These are phyloP conservation scores for Zaprionus bogoriensis DNA, from an alignment of 2,888 invertebrate species.

Conservation along the genomic window DNA sequence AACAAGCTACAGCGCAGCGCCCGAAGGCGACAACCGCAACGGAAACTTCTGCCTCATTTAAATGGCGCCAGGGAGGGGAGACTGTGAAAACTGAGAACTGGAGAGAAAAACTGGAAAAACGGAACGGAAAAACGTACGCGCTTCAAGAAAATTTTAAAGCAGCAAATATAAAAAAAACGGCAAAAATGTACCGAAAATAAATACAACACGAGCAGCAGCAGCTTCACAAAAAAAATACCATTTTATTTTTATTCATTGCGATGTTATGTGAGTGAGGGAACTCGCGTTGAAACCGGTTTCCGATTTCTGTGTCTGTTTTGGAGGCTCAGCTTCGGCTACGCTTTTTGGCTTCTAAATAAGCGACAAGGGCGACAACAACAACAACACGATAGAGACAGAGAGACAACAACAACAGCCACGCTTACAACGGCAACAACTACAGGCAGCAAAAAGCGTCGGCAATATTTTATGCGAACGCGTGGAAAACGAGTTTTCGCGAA, in stretches of 20 bases:
- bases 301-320: constrained; percentile 18
- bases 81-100: not conserved
- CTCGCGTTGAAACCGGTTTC: constrained; percentile 73
- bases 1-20: constrained; percentile 19
- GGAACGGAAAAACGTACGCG: constrained; percentile 19
- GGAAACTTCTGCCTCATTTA: constrained; percentile 54
- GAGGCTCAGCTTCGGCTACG: constrained; percentile 31
- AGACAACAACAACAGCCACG: constrained; percentile 25
- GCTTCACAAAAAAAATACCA: not conserved
- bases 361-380: constrained; percentile 47
- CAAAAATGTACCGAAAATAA: not conserved
- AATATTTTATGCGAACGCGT: constrained; percentile 62
- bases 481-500: constrained; percentile 76
- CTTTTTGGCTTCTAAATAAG: constrained; percentile 56
- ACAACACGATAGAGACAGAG: no score
- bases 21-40: constrained; percentile 44
- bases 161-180: not conserved
- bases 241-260: not conserved
- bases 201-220: no score
- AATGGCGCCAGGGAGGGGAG: constrained; percentile 40
- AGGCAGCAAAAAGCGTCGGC: constrained; percentile 24
- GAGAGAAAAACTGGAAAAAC: not conserved
- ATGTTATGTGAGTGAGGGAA: constrained; percentile 19
- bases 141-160: not conserved
- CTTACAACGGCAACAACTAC: constrained; percentile 10